Evolutionary conservation across 2,113 vertebrate genomes (phyloP).

Genomic region (Trematocara macrostoma): DNA sequence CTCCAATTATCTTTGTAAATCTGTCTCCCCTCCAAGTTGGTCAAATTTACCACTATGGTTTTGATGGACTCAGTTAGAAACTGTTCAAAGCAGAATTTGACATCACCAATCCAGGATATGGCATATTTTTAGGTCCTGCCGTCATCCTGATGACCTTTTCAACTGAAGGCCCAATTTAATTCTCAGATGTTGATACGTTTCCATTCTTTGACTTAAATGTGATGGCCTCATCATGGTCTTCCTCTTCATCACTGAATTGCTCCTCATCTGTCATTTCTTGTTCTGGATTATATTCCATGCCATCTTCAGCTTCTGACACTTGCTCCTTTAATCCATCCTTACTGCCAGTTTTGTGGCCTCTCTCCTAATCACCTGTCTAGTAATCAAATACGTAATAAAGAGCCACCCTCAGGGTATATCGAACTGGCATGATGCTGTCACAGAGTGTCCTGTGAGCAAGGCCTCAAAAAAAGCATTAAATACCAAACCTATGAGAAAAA

Average conservation of each 20-base stretch:
- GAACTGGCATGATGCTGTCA: fast-evolving
- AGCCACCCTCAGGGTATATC: fast-evolving
- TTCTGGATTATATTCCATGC: fast-evolving
- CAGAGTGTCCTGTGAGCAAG: background rate
- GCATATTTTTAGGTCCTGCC: background rate
- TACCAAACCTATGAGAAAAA: background rate
- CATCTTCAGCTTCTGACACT: fast-evolving
- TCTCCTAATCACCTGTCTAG: background rate
- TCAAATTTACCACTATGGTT: background rate
- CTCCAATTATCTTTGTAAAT: background rate
- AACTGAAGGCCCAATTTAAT: fast-evolving
- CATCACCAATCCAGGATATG: background rate
- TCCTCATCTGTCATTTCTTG: background rate
- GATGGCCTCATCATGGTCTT: background rate
- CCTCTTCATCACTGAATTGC: background rate
- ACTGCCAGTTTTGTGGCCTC: background rate
- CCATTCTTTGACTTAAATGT: background rate
- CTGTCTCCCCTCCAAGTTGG: fast-evolving
- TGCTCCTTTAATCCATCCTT: background rate
- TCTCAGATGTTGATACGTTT: fast-evolving
- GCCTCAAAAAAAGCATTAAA: background rate
- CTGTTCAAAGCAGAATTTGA: background rate
- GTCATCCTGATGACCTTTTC: background rate
- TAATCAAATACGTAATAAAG: background rate
- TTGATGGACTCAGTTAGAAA: background rate